These are phyloP conservation scores for Sarcophaga bullata DNA, from an alignment of 1,140 invertebrate species.

Conservation along the genomic window DNA sequence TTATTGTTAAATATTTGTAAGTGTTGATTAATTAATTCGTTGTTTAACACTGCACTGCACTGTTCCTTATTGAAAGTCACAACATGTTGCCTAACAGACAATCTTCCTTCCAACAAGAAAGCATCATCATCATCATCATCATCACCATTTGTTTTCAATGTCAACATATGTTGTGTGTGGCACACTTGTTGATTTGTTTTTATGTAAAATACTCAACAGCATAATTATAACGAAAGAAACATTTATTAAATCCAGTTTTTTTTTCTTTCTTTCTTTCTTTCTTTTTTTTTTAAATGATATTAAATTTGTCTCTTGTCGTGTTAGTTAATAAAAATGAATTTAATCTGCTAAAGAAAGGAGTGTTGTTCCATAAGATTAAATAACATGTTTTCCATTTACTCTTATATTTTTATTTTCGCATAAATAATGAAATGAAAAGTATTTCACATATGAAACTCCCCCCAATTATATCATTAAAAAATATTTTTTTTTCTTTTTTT, in stretches of 20 bases:
- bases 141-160: not conserved
- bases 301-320: not conserved
- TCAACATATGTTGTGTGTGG: slow-evolving; percentile 31
- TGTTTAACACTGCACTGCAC: not conserved
- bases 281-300: not conserved
- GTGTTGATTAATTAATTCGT: not conserved
- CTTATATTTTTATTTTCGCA: not conserved
- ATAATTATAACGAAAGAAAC: too few relatives aligned
- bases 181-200: slow-evolving; percentile 30
- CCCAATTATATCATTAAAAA: not conserved
- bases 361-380: not conserved
- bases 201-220: not conserved
- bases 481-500: not conserved
- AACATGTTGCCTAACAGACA: slow-evolving; percentile 1
- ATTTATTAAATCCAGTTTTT: not conserved
- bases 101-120: not conserved
- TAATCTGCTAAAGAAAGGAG: too few relatives aligned
- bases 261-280: not conserved
- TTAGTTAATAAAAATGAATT: not conserved
- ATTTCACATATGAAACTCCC: not conserved
- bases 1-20: slow-evolving; percentile 1
- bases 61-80: slow-evolving; percentile 6
- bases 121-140: too few relatives aligned
- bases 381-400: not conserved
- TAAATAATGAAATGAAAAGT: too few relatives aligned